phyloP scores from a whole-genome alignment of 2,797 vertebrate species.

The Silurus aristotelis region DNA sequence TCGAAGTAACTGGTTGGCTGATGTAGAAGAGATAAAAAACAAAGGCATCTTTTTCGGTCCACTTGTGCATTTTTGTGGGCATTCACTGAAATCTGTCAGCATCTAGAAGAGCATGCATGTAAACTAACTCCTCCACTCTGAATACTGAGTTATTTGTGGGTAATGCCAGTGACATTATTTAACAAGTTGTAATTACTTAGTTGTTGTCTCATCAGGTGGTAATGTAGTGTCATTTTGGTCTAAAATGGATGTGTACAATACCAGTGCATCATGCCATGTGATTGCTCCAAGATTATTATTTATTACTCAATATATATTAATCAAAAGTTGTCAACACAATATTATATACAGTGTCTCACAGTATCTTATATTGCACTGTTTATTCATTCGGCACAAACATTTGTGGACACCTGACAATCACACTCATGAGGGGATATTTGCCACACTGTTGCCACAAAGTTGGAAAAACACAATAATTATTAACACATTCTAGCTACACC shows the following conservation, averaged over 20 bases:
- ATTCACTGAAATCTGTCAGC: neutral
- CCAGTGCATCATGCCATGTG: neutral
- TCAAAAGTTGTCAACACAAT: no score
- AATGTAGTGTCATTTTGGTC: neutral
- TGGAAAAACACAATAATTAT: neutral
- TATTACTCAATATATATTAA: no score
- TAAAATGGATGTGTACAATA: neutral
- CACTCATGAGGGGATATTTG: neutral
- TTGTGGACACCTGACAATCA: neutral
- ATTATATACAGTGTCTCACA: no score
- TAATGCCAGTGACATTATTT: neutral
- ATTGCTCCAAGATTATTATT: neutral
- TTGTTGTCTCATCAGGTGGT: neutral
- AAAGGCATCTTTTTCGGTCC: neutral
- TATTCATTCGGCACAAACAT: neutral
- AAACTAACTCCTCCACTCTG: neutral
- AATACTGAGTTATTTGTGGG: neutral
- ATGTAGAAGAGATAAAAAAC: neutral
- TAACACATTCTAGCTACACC: neutral
- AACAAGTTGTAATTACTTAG: neutral
- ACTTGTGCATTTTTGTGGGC: neutral
- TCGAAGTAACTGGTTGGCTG: slow-evolving; percentile 2
- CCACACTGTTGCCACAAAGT: neutral
- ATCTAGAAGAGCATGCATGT: neutral
- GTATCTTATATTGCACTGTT: no score